These are phyloP conservation scores for Aldrovandia affinis DNA, from an alignment of 2,797 vertebrate species.

Conservation along the genomic window DNA sequence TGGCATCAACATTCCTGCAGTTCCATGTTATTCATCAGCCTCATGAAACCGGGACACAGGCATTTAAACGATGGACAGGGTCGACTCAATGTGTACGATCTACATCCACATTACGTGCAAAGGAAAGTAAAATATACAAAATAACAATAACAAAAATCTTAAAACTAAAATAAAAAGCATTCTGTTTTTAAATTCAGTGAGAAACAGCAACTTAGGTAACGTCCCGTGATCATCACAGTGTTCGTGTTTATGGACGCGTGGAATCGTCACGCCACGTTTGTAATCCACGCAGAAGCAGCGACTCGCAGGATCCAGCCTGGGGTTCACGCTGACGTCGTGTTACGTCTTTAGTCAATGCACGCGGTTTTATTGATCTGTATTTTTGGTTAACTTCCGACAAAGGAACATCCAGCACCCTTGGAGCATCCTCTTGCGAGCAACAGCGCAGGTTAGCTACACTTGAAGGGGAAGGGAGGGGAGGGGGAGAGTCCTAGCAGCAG, in stretches of 20 bases:
- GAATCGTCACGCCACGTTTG: slow-evolving; percentile 50
- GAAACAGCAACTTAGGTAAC: slow-evolving; percentile 32
- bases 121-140: slow-evolving; percentile 24
- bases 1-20: slow-evolving; percentile 3
- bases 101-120: slow-evolving; percentile 57
- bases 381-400: slow-evolving; percentile 51
- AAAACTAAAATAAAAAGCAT: slow-evolving; percentile 50
- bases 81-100: slow-evolving; percentile 34
- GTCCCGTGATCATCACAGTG: slow-evolving; percentile 53
- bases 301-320: slow-evolving; percentile 39
- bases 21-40: slow-evolving; percentile 1
- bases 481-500: slow-evolving; percentile 47
- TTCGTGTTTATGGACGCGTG: slow-evolving; percentile 45
- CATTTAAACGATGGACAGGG: slow-evolving; percentile 32
- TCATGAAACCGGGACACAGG: slow-evolving; percentile 29
- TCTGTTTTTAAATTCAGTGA: slow-evolving; percentile 33
- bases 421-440: slow-evolving; percentile 38
- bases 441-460: slow-evolving; percentile 26
- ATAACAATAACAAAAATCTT: slow-evolving; percentile 13
- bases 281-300: slow-evolving; percentile 56
- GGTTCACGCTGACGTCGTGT: slow-evolving; percentile 35
- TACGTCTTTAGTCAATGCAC: slow-evolving; percentile 44
- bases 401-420: slow-evolving; percentile 41
- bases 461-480: not conserved
- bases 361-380: slow-evolving; percentile 16